Percentiles rank a stretch among this genome's conserved stretches.
phyloP scores from a whole-genome alignment of 1,140 invertebrate species.

The Fragariocoptes setiger region DNA sequence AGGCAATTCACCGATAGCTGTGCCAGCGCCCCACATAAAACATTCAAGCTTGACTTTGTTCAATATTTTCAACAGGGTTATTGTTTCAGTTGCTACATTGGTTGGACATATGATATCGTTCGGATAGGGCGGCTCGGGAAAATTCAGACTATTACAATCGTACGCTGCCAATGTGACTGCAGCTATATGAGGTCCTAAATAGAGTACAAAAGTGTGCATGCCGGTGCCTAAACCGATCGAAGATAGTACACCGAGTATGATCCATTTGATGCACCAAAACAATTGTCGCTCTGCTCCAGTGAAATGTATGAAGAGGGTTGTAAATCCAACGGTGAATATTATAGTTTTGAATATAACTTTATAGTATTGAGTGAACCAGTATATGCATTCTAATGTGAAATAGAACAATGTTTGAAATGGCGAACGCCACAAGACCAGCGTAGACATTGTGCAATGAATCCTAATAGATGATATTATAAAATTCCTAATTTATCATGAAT shows the following conservation, averaged over 20 bases:
- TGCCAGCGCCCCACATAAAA: slow-evolving; percentile 87
- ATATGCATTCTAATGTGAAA: not conserved
- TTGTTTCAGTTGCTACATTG: slow-evolving; percentile 20
- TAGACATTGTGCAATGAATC: no score
- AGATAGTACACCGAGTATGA: slow-evolving; percentile 70
- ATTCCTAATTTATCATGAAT: no score
- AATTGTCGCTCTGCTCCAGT: no score
- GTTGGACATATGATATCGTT: slow-evolving; percentile 39
- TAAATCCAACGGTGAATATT: slow-evolving; percentile 9
- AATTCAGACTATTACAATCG: slow-evolving; percentile 72
- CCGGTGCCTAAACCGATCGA: slow-evolving; percentile 91
- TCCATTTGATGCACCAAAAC: slow-evolving; percentile 64
- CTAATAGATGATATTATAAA: no score
- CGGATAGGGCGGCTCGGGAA: slow-evolving; percentile 42
- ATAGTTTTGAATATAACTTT: slow-evolving; percentile 19
- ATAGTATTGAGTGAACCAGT: slow-evolving; percentile 1
- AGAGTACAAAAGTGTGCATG: slow-evolving; percentile 87
- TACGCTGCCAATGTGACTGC: slow-evolving; percentile 88
- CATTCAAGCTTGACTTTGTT: slow-evolving; percentile 81
- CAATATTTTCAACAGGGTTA: slow-evolving; percentile 54
- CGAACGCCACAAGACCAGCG: no score
- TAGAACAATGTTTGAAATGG: slow-evolving; percentile 6
- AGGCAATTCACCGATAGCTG: slow-evolving; percentile 79
- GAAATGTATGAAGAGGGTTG: not conserved
- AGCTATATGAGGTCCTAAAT: slow-evolving; percentile 35